Evolutionary conservation across 2,113 vertebrate species (phyloP).

Genomic region (Lutjanus erythropterus): DNA sequence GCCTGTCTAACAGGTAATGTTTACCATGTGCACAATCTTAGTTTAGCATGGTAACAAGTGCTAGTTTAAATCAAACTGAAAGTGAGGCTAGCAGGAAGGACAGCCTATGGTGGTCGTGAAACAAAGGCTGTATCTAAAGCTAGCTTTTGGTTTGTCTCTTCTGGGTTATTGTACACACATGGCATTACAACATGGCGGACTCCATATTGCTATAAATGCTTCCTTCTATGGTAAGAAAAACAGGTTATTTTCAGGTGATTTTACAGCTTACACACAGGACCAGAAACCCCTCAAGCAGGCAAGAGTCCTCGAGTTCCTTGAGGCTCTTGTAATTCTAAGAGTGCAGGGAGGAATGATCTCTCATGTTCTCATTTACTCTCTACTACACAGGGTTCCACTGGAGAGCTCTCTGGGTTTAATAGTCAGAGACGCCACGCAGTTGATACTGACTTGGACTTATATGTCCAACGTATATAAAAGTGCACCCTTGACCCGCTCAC

Average conservation of each 20-base stretch:
- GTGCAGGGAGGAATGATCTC: not conserved
- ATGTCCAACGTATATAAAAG: conserved; percentile 13
- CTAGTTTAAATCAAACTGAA: not conserved
- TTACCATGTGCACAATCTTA: not conserved
- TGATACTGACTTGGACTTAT: conserved; percentile 29
- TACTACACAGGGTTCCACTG: not conserved
- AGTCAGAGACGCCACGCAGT: not conserved
- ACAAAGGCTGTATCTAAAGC: no score
- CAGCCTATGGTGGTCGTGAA: no score
- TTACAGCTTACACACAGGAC: no score
- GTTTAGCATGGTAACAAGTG: not conserved
- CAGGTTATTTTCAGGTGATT: no score
- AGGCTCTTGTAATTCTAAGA: no score
- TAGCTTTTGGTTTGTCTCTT: no score
- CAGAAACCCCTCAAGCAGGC: no score
- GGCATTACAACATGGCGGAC: no score
- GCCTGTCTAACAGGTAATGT: not conserved
- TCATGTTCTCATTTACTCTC: conserved; percentile 19
- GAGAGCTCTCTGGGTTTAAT: conserved; percentile 26
- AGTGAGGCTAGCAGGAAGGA: not conserved
- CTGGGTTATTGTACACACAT: no score
- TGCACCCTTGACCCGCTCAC: conserved; percentile 28
- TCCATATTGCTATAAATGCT: no score
- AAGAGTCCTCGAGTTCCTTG: no score
- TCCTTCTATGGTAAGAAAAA: no score